phyloP scores from a whole-genome alignment of 2,888 invertebrate genomes.

The Marasmarcha lunaedactyla region DNA sequence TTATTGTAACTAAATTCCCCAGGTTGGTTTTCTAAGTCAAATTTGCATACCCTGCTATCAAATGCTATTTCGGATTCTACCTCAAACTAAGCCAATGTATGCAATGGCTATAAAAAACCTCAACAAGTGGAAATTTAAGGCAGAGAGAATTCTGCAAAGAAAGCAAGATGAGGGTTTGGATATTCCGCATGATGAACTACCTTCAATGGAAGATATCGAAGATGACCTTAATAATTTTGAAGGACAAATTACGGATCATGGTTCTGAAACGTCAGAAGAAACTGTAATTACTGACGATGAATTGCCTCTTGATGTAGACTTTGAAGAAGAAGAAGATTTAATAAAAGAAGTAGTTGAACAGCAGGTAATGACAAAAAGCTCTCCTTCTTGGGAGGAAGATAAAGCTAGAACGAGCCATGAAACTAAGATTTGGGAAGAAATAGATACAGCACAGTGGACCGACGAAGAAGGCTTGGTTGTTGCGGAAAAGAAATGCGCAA shows the following conservation, averaged over 20 bases:
- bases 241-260: not conserved
- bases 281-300: constrained; percentile 8
- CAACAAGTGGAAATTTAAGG: constrained; percentile 29
- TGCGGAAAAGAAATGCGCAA: constrained; percentile 9
- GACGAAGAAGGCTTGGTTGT: constrained; percentile 28
- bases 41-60: constrained; percentile 87
- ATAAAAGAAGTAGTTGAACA: not conserved
- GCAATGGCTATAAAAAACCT: constrained; percentile 73
- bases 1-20: constrained; percentile 18
- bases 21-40: constrained; percentile 84
- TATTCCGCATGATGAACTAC: not conserved
- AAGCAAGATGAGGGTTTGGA: not conserved
- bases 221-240: not conserved
- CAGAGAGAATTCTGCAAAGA: constrained; percentile 16
- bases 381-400: constrained; percentile 26
- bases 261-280: not conserved
- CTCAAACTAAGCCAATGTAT: constrained; percentile 77
- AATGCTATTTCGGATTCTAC: constrained; percentile 75
- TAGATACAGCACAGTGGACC: constrained; percentile 23
- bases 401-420: constrained; percentile 3
- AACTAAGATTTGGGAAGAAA: constrained; percentile 21
- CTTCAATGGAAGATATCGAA: not conserved
- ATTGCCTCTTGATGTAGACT: constrained; percentile 1
- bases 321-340: not conserved
- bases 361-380: constrained; percentile 1